Conservation (phyloP, 2,888 invertebrate genomes). For the Lapara coniferarum region DNA sequence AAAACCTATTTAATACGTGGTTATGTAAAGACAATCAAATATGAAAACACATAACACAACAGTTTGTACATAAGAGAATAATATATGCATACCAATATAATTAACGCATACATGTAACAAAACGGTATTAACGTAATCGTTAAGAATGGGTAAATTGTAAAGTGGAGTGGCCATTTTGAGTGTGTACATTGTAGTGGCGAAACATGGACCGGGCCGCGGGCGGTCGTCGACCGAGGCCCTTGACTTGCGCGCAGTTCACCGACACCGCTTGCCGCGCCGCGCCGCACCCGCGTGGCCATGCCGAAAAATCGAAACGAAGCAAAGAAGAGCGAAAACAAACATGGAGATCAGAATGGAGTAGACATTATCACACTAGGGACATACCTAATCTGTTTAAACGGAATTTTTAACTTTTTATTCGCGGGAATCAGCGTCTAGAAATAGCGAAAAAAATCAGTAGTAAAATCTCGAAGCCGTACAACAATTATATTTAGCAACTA, state of each 20-base stretch:
- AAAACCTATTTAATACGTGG: too few relatives aligned
- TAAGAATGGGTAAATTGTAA: constrained; percentile 45
- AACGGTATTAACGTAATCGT: constrained; percentile 21
- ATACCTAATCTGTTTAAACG: too few relatives aligned
- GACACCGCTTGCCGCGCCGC: constrained; percentile 63
- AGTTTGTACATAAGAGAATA: too few relatives aligned
- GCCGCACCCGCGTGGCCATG: constrained; percentile 26
- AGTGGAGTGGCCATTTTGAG: constrained; percentile 59
- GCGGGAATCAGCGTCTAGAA: too few relatives aligned
- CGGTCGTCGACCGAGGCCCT: constrained; percentile 83
- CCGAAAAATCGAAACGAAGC: too few relatives aligned
- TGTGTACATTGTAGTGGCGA: constrained; percentile 66
- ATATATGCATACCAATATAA: background rate
- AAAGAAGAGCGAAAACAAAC: too few relatives aligned
- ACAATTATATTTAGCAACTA: too few relatives aligned
- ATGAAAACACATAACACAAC: background rate
- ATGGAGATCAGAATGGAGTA: too few relatives aligned
- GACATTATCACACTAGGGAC: too few relatives aligned
- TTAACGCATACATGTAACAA: constrained; percentile 7
- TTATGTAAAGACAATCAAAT: background rate
- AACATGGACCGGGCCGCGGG: constrained; percentile 62
- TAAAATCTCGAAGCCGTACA: too few relatives aligned
- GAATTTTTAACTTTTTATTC: too few relatives aligned
- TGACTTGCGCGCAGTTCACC: constrained; percentile 78
- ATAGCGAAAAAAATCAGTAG: too few relatives aligned